A percentile compares a stretch with the other conserved stretches of the same genome.
Evolutionary conservation across 1,140 invertebrate genomes (phyloP).

Genomic region (Linepithema humile): DNA sequence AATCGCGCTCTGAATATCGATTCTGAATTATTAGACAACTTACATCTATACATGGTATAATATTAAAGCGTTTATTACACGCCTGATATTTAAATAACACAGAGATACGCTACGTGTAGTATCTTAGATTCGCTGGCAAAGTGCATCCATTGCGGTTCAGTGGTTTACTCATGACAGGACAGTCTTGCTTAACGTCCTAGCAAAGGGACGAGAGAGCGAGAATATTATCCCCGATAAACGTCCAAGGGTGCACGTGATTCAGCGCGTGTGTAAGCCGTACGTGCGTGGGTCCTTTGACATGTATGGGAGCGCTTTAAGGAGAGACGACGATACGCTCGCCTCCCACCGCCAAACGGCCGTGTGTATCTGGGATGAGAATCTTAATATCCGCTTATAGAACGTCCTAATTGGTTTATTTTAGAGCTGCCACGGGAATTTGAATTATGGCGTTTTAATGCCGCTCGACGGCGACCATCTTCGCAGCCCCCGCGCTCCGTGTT

Average conservation of each 20-base stretch:
- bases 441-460: constrained; percentile 68
- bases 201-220: not conserved
- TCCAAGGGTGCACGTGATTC: not conserved
- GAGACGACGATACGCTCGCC: constrained; percentile 11
- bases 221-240: constrained; percentile 33
- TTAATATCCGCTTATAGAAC: constrained; percentile 65
- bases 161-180: not conserved
- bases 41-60: not conserved
- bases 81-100: not conserved
- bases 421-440: constrained; percentile 62
- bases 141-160: constrained; percentile 15
- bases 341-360: not conserved
- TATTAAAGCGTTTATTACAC: not conserved
- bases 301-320: constrained; percentile 6
- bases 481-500: not conserved
- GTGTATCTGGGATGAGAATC: constrained; percentile 59
- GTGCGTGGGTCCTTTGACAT: constrained; percentile 36
- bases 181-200: not conserved
- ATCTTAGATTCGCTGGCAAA: not conserved
- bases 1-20: not conserved
- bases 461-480: constrained; percentile 30
- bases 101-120: constrained; percentile 3
- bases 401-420: constrained; percentile 68
- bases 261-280: constrained; percentile 44
- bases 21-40: not conserved